Evolutionary conservation across 2,797 vertebrate species (phyloP).

Genomic region (Macropus fuliginosus): DNA sequence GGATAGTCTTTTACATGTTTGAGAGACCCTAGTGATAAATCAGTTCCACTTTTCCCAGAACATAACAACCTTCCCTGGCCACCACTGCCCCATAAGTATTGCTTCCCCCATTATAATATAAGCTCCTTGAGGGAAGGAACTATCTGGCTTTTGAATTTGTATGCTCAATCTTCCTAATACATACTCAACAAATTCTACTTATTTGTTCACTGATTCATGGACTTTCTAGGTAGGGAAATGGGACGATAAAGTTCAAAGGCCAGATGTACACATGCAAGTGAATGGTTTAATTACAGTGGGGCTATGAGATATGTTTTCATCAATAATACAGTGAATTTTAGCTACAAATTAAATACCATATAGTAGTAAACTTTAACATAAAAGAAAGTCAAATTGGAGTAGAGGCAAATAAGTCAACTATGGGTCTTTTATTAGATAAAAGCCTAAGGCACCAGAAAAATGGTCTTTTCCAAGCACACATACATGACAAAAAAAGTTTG

Average conservation of each 20-base stretch:
- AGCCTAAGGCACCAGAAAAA: conserved; percentile 80
- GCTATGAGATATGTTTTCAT: conserved; percentile 85
- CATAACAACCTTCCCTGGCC: background rate
- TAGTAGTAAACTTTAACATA: conserved; percentile 85
- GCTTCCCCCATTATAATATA: background rate
- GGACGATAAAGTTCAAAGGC: background rate
- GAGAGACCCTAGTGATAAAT: background rate
- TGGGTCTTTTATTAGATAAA: conserved; percentile 85
- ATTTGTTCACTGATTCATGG: background rate
- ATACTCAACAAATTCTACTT: background rate
- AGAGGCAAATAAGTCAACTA: conserved; percentile 84
- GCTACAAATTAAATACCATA: conserved; percentile 89
- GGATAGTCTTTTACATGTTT: background rate
- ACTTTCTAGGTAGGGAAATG: background rate
- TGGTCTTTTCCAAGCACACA: conserved; percentile 74
- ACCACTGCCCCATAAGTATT: background rate
- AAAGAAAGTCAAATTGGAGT: conserved; percentile 76
- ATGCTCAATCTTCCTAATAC: background rate
- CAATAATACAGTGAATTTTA: conserved; percentile 91
- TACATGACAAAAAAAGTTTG: conserved; percentile 76
- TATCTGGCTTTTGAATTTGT: background rate
- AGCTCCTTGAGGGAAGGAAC: background rate
- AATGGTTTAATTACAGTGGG: conserved; percentile 87
- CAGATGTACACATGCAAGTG: background rate
- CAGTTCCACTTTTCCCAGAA: background rate